Evolutionary conservation across 1,140 invertebrate species (phyloP).

Genomic region (Cardiocondyla obscurior): DNA sequence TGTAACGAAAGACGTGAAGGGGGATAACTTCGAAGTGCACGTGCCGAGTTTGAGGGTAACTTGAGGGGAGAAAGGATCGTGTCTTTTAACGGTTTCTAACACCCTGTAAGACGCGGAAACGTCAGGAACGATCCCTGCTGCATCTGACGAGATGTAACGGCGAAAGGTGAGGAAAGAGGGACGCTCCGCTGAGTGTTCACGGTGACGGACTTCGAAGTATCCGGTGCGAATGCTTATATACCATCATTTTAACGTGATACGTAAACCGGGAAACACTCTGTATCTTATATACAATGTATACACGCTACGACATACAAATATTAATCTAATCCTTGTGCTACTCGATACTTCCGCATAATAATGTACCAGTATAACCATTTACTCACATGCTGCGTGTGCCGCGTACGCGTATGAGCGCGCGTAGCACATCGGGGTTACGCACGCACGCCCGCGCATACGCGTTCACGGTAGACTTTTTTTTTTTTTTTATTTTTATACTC

Average conservation of each 20-base stretch:
- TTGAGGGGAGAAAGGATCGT: background rate
- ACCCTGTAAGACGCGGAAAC: constrained; percentile 31
- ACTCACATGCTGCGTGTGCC: constrained; percentile 38
- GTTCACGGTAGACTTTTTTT: constrained; percentile 49
- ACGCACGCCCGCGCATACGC: constrained; percentile 14
- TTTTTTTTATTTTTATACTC: constrained; percentile 52
- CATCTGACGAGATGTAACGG: background rate
- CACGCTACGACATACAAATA: constrained; percentile 75
- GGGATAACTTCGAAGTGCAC: constrained; percentile 28
- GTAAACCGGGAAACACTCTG: constrained; percentile 58
- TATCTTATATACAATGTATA: constrained; percentile 70
- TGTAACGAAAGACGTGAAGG: background rate
- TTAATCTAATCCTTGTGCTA: constrained; percentile 73
- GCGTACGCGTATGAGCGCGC: constrained; percentile 33
- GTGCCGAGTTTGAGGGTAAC: background rate
- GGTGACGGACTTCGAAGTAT: constrained; percentile 46
- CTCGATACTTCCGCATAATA: constrained; percentile 68
- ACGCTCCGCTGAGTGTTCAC: background rate
- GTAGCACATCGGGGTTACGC: constrained; percentile 30
- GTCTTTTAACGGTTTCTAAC: constrained; percentile 35
- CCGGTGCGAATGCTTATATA: constrained; percentile 41
- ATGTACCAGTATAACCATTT: constrained; percentile 49
- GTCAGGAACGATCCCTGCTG: constrained; percentile 10
- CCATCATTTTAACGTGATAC: constrained; percentile 59
- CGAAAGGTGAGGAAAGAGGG: background rate